A percentile compares a stretch with the other conserved stretches of the same genome.
phyloP scores from a whole-genome alignment of 2,797 vertebrate genomes.

The Choloepus didactylus region DNA sequence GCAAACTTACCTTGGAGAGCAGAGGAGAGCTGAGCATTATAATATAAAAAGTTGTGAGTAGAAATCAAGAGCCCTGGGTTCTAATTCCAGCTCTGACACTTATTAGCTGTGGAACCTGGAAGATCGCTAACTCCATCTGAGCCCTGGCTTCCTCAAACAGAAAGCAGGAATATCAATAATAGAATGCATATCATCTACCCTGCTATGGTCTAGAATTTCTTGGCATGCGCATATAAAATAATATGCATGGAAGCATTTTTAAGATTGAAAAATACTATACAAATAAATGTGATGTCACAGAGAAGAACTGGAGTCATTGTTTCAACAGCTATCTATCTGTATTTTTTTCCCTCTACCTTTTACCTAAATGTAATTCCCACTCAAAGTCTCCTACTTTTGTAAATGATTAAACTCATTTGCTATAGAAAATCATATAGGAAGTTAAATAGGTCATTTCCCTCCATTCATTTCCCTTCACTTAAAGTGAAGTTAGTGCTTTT shows the following conservation, averaged over 20 bases:
- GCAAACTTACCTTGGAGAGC: not conserved
- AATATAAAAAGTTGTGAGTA: not conserved
- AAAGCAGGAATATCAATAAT: not conserved
- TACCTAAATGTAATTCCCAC: not conserved
- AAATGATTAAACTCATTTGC: not conserved
- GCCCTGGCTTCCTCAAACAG: not conserved
- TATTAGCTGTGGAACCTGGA: not conserved
- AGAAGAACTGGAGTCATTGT: not conserved
- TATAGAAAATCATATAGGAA: not conserved
- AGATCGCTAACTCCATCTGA: not conserved
- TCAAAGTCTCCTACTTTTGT: not conserved
- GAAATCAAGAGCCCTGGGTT: not conserved
- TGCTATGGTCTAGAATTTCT: not conserved
- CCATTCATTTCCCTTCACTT: not conserved
- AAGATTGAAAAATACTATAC: not conserved
- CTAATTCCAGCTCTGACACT: not conserved
- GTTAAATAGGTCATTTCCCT: conserved; percentile 1
- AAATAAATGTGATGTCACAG: not conserved
- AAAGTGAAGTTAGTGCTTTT: conserved; percentile 7
- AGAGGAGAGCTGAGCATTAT: not conserved
- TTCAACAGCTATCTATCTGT: not conserved
- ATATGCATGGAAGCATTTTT: accelerated
- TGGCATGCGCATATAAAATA: no score
- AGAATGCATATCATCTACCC: not conserved
- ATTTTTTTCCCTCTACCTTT: not conserved